Base-by-base conservation (phyloP, 2,888 invertebrate genomes). In the Thelaira solivaga region DNA sequence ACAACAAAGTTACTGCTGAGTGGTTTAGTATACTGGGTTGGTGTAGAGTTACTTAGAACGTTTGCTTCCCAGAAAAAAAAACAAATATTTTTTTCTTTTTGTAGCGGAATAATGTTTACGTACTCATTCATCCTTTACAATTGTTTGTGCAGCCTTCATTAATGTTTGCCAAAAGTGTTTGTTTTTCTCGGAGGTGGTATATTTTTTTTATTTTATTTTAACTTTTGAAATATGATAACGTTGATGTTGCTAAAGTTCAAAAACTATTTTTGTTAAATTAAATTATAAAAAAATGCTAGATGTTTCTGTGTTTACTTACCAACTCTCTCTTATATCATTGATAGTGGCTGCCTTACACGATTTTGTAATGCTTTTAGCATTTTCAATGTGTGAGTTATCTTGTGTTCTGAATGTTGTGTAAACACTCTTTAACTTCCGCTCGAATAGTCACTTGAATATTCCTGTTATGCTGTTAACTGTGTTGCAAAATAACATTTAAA, bases 221-320 rank as follows among this genome's bases (percentile, higher is more conserved):
- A 57, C 34, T 34, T 67, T 13, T 47, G 11, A 41, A n/a, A 45
- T 45, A 47, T 68, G 26, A 45, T 45, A 13, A 55, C 26, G 43
- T 59, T 18, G 24, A 34, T 51, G 39, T 39, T 39, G 36, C 8
- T 22, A 49, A 62, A 31, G 74, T 75, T 75, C 6, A 31, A 22
- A 7, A 69, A 71, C 18, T 34, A 26, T 80, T 77, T 75, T 75
- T 59, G 26, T 76, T 18, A 80, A 80, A 81, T 81, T 74, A 75
- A 80, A 78, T 80, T 80, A 80, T 80, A 69, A 80, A 81, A 80
- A 78, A n/a, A n/a, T n/a, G n/a, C n/a, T n/a, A n/a, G n/a, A n/a
- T 76, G 71, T 72, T 80, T 72, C 61, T 67, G 31, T 80, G 73
- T 80, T 79, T 75, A 51, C 65, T 76, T 16, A 31, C 45, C 20